Evolutionary conservation across 1,140 invertebrate genomes (phyloP), one percentile per base, ranked within the genome.

Genomic region (Atta cephalotes): DNA sequence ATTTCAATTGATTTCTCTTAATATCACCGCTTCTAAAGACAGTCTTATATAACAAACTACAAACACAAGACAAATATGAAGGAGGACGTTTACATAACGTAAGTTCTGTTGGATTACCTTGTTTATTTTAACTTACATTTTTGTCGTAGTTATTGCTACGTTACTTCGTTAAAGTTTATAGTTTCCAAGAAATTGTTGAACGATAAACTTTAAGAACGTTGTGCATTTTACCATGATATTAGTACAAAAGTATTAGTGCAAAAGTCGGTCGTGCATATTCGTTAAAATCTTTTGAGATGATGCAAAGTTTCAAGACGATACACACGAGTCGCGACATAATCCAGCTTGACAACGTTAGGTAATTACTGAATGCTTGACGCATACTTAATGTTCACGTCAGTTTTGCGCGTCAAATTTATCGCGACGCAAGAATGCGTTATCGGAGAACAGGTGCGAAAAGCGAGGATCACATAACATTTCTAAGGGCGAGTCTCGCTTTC

Each of bases 401-500:
- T 51, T 31, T 63, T 18, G 7, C 60, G 12, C 6, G 31, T 28
- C 31, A 31, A 70, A 49, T 31, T 72, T 63, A 31, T 63, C 45
- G n/a, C 68, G 53, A 63, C 56, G 60, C 68, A 51, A 21, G 77
- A 53, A 35, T 68, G 63, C 60, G 28, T 35, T 65, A 63, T 65
- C 49, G 21, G 21, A 56, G 9, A 70, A 76, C 49, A 31, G 56
- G 9, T 58, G 56, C 45, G 39, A 49, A 31, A 65, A 6, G 14
- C 31, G 49, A 58, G 45, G 28, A 5, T 85, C n/a, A 31, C 60
- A 10, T 35, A 45, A 25, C 16, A 60, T 51, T 56, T 56, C 74
- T 85, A 85, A 85, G 62, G 82, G 74, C 39, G 56, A 77, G 68
- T 25, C 72, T 85, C 74, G 74, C 82, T 79, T 66, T 79, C 82